Base-by-base conservation (phyloP, 2,888 invertebrate species). In the Idaea biselata region DNA sequence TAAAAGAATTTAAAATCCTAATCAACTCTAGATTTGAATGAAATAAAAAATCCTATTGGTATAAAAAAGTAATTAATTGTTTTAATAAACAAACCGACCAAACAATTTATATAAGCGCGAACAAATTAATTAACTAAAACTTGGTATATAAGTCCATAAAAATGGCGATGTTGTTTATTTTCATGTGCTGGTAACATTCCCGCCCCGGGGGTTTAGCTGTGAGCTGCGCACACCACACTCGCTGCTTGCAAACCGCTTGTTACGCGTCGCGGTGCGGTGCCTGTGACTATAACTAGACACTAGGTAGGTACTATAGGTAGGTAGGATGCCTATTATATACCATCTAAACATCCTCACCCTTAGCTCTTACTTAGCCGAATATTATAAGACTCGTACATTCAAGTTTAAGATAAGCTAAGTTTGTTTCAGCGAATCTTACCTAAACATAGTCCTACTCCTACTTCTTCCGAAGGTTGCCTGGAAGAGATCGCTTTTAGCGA, bases 231-330 rank as follows among this genome's bases (percentile, higher is more conserved):
- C 69, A 44, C 44, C 44, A 44, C 44, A 44, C 44, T 69, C 11
- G 11, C 44, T 68, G 71, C 72, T 68, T 72, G 62, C 67, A 60
- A 61, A 63, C 65, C 61, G 60, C 64, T 8, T 53, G 63, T 60
- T 56, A 62, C 65, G 59, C 60, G 61, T 54, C 59, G 56, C 44
- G 44, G 44, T 44, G 25, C 25, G 25, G 25, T 25, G 5, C 25
- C 5, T 44, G 44, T 55, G 18, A 63, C 63, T 32, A 55, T 18
- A 44, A 3, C 1, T 25, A 25, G 16, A 44, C 11, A 11, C 33
- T 44, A 44, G 6, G 14, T 32, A 18, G 53, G 16, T 18, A 56
- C 56, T 18, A 56, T 18, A 61, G 18, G 25, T 25, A 25, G 25
- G 25, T 25, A 25, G 25, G 25, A 5, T 25, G 25, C 55, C 58